A percentile compares a stretch with the other conserved stretches of the same genome.
These are phyloP conservation scores for Anguilla pacifica DNA, from an alignment of 2,797 vertebrate species.

Conservation along the genomic window DNA sequence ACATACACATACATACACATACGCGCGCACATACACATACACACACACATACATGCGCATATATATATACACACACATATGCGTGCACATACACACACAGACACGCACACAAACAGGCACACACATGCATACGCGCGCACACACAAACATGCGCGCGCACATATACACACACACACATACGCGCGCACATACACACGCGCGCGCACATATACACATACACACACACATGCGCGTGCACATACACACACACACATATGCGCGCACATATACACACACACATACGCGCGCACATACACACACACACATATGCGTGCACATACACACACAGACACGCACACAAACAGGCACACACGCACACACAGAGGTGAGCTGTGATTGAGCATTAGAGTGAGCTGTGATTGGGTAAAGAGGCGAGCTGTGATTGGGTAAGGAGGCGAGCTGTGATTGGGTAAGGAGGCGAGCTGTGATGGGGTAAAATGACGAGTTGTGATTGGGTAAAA, in stretches of 20 bases:
- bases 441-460: neutral
- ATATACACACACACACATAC: too few species aligned
- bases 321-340: neutral
- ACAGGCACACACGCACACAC: constrained; percentile 27
- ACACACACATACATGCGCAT: neutral
- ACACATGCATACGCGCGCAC: too few species aligned
- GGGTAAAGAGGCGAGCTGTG: neutral
- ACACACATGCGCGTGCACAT: too few species aligned
- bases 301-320: neutral
- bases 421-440: neutral
- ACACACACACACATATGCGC: too few species aligned
- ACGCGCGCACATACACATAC: neutral
- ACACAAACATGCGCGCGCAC: too few species aligned
- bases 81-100: neutral
- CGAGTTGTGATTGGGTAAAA: too few species aligned
- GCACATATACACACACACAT: neutral
- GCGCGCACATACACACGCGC: too few species aligned
- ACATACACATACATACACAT: neutral
- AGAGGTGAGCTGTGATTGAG: neutral
- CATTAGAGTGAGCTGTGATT: neutral
- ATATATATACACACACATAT: neutral
- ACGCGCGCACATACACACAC: neutral
- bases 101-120: too few species aligned
- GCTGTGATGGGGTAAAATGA: too few species aligned
- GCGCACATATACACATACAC: too few species aligned